These are phyloP conservation scores for Agriopis leucophaearia DNA, from an alignment of 2,888 invertebrate species.

Conservation along the genomic window DNA sequence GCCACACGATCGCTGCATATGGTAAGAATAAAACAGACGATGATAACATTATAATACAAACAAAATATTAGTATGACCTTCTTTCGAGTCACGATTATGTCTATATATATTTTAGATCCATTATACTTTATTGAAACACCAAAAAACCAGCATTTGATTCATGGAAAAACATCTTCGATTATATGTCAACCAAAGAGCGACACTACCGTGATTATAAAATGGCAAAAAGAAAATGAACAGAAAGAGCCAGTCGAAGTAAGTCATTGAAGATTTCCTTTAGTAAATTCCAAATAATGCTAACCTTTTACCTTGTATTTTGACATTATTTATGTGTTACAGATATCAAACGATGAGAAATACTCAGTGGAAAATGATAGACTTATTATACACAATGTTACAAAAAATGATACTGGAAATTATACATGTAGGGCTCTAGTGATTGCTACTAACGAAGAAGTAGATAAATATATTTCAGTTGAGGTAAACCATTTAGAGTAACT, in stretches of 20 bases:
- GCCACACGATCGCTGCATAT: slow-evolving; percentile 65
- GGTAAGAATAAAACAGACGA: slow-evolving; percentile 59
- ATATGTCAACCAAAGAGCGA: slow-evolving; percentile 67
- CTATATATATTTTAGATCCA: slow-evolving; percentile 57
- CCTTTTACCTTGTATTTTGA: too few species aligned
- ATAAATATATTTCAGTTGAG: slow-evolving; percentile 52
- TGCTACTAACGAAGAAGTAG: slow-evolving; percentile 53
- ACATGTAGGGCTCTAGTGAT: slow-evolving; percentile 55
- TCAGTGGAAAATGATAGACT: slow-evolving; percentile 59
- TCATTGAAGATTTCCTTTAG: neutral
- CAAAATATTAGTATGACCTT: slow-evolving; percentile 21
- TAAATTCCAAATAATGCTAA: neutral
- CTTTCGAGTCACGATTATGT: neutral
- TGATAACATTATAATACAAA: slow-evolving; percentile 23
- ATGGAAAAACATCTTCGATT: slow-evolving; percentile 62
- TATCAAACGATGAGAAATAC: slow-evolving; percentile 63
- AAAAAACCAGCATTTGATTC: slow-evolving; percentile 59
- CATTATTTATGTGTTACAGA: slow-evolving; percentile 51
- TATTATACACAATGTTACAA: slow-evolving; percentile 50
- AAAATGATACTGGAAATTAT: slow-evolving; percentile 55
- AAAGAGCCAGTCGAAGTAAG: slow-evolving; percentile 53
- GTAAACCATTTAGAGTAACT: slow-evolving; percentile 36
- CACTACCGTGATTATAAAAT: slow-evolving; percentile 58
- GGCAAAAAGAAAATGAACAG: slow-evolving; percentile 63
- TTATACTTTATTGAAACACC: slow-evolving; percentile 61